Percentiles rank a stretch among this genome's conserved stretches.
Conservation (phyloP, 2,797 vertebrate genomes). For the Syngnathus acus region DNA sequence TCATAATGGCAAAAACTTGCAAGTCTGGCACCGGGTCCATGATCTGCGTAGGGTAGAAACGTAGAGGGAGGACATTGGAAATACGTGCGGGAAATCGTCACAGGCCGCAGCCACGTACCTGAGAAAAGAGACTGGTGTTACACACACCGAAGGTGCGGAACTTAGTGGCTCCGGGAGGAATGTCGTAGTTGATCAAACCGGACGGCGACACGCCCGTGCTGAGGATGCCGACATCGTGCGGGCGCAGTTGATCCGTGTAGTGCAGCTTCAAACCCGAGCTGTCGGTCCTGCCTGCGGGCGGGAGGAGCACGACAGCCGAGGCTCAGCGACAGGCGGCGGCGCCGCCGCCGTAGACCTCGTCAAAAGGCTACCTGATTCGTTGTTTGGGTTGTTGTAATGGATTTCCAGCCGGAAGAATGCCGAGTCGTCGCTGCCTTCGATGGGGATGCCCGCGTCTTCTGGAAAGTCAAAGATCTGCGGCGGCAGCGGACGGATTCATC, state of each 20-base stretch:
- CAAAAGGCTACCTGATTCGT: conserved; percentile 22
- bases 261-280: conserved; percentile 62
- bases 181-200: background rate
- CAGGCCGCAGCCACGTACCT: conserved; percentile 35
- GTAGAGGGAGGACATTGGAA: conserved; percentile 25
- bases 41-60: background rate
- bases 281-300: conserved; percentile 49
- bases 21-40: conserved; percentile 37
- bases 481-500: background rate
- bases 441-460: conserved; percentile 50
- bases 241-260: conserved; percentile 49
- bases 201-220: conserved; percentile 34
- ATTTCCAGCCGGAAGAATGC: conserved; percentile 58
- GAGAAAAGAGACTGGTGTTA: conserved; percentile 48
- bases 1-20: conserved; percentile 47
- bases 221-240: conserved; percentile 50
- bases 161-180: conserved; percentile 55
- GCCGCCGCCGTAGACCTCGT: too few relatives aligned
- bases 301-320: too few relatives aligned
- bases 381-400: conserved; percentile 62
- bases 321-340: too few relatives aligned
- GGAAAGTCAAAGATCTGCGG: conserved; percentile 55
- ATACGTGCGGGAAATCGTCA: background rate
- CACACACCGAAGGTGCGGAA: conserved; percentile 61
- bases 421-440: conserved; percentile 38